Base-by-base conservation (phyloP, 2,888 invertebrate species). In the Thymelicus lineola region DNA sequence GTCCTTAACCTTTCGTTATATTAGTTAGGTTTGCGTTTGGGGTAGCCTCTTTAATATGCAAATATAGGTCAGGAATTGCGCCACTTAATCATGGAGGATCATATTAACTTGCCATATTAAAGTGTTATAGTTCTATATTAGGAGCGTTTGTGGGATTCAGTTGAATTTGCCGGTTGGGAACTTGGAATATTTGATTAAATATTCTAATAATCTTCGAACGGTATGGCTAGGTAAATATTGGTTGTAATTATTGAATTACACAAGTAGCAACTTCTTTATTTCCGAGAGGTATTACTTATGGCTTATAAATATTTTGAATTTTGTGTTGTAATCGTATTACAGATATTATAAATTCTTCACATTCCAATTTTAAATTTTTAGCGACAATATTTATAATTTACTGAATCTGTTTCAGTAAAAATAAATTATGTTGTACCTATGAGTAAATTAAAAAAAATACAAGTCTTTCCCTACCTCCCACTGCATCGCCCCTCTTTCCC, bases 271-370 rank as follows among this genome's bases (percentile, higher is more conserved):
- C 12, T 42, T 12, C 9, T 4, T 12, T 12, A 12, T 42, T 86
- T 82, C 77, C 28, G 77, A 74, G 77, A 78, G 76, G 80, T 86
- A 83, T 86, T 87, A 88, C 86, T 82, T 81, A 80, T 77, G 79
- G 83, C 28, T 28, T 28, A 5, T 28, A 3, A 28, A 28, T 28
- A 28, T 28, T 28, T 0, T 28, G 28, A 28, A 28, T 28, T 28
- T 3, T 3, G 5, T 28, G 3, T 28, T 28, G 28, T 28, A 28
- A 28, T 28, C n/a, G n/a, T n/a, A n/a, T n/a, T n/a, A n/a, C n/a
- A n/a, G n/a, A n/a, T n/a, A n/a, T n/a, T n/a, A n/a, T n/a, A n/a
- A n/a, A n/a, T n/a, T n/a, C n/a, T n/a, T n/a, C n/a, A n/a, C n/a
- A n/a, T n/a, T n/a, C n/a, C n/a, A n/a, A n/a, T n/a, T n/a, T n/a